Evolutionary conservation across 2,888 invertebrate genomes (phyloP), one percentile per base, ranked within the genome.

Genomic region (Euspilapteryx auroguttella): DNA sequence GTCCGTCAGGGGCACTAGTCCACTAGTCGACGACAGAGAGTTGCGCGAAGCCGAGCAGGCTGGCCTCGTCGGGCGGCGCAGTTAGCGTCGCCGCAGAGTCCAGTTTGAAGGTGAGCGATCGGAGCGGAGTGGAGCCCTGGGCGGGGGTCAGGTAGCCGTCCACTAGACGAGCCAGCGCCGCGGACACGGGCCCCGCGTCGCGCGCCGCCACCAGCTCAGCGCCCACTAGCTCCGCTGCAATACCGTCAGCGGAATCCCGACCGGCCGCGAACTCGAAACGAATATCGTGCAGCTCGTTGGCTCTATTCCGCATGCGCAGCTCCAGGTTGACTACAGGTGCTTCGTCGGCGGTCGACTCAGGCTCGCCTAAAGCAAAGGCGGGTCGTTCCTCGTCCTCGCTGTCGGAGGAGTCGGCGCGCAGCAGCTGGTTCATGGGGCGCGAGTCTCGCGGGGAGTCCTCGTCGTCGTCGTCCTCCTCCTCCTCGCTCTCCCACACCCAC

Each of bases 401-500:
- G 48, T 81, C 81, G 23, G 80, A 80, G 21, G 79, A 80, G 39
- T 80, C 81, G 24, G 80, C 82, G 24, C 78, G 69, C 37, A 75
- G 76, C 34, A 82, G 57, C 32, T 76, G 75, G 64, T 82, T 82
- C 65, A 82, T 80, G 25, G 82, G 82, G 2, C 82, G 73, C 49
- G 80, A 78, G 37, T 79, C 78, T 2, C 61, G 61, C 37, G 78
- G 78, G 6, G 69, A 73, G 14, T 75, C 75, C 29, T 75, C 78
- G 34, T 64, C 69, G 27, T 71, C 57, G 29, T 63, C 68, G 34
- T 55, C 65, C 4, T 61, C 79, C 42, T 94, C 91, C 49, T 95
- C 95, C 49, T 92, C 93, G 45, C 94, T 94, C 33, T 94, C 95
- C 96, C 97, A 98, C 34, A 95, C 94, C 97, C 97, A 97, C 58